phyloP scores from a whole-genome alignment of 2,113 vertebrate genomes.

The Podarcis muralis region DNA sequence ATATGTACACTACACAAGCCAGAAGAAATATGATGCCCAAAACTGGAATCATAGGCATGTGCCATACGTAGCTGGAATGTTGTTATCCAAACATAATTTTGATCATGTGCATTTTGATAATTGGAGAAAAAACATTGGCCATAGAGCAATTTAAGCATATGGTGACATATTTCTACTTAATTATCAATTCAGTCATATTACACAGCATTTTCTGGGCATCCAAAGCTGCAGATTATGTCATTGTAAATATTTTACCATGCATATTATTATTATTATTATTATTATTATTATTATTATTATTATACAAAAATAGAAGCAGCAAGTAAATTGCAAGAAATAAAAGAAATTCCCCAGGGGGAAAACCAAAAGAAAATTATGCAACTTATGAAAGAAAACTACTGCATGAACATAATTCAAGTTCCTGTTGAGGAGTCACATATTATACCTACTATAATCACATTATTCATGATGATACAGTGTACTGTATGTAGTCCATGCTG shows the following conservation, averaged over 20 bases:
- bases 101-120: not conserved
- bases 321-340: slow-evolving; percentile 58
- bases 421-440: slow-evolving; percentile 43
- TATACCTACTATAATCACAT: slow-evolving; percentile 51
- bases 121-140: not conserved
- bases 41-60: not conserved
- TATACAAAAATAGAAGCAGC: slow-evolving; percentile 66
- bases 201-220: slow-evolving; percentile 59
- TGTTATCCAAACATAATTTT: not conserved
- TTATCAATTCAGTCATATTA: slow-evolving; percentile 35
- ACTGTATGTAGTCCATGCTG: slow-evolving; percentile 35
- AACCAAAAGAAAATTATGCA: slow-evolving; percentile 60
- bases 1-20: not conserved
- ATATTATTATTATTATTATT: not conserved
- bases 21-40: not conserved
- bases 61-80: not conserved
- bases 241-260: slow-evolving; percentile 69
- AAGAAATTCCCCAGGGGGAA: slow-evolving; percentile 57
- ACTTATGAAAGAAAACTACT: slow-evolving; percentile 59
- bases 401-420: slow-evolving; percentile 62
- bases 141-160: slow-evolving; percentile 46
- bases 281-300: not conserved
- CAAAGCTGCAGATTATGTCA: slow-evolving; percentile 52
- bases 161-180: slow-evolving; percentile 58
- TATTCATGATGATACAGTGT: slow-evolving; percentile 40